These are phyloP conservation scores for Dendrocopos noguchii DNA, from an alignment of 2,113 vertebrate genomes.

Conservation along the genomic window DNA sequence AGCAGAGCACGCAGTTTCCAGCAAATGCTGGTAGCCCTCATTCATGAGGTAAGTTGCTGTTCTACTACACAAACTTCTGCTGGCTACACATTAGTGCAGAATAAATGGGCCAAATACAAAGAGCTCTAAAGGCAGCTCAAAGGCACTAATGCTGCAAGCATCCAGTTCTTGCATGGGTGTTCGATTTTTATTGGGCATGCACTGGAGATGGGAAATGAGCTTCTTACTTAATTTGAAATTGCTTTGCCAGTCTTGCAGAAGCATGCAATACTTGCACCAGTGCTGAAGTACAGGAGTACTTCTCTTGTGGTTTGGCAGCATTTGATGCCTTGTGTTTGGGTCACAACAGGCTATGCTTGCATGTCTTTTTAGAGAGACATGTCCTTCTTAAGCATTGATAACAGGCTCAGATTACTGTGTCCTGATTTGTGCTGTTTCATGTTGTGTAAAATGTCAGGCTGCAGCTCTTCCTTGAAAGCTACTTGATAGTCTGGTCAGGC, in stretches of 20 bases:
- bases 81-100: neutral
- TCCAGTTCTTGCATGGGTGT: neutral
- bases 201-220: neutral
- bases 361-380: neutral
- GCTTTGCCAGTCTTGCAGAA: neutral
- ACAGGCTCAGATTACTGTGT: neutral
- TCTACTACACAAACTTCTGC: neutral
- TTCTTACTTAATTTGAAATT: neutral
- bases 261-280: neutral
- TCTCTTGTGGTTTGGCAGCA: neutral
- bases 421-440: neutral
- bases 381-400: neutral
- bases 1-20: conserved; percentile 90
- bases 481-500: neutral
- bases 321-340: neutral
- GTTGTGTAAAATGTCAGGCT: neutral
- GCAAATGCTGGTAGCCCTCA: conserved; percentile 85
- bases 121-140: neutral
- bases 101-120: accelerated
- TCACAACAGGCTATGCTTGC: neutral
- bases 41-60: conserved; percentile 86
- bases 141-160: neutral
- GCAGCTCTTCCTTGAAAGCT: neutral
- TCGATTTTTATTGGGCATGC: neutral
- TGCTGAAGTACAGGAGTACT: neutral